A percentile compares a stretch with the other conserved stretches of the same genome.
phyloP scores from a whole-genome alignment of 2,113 vertebrate genomes.

The Callocephalon fimbriatum region DNA sequence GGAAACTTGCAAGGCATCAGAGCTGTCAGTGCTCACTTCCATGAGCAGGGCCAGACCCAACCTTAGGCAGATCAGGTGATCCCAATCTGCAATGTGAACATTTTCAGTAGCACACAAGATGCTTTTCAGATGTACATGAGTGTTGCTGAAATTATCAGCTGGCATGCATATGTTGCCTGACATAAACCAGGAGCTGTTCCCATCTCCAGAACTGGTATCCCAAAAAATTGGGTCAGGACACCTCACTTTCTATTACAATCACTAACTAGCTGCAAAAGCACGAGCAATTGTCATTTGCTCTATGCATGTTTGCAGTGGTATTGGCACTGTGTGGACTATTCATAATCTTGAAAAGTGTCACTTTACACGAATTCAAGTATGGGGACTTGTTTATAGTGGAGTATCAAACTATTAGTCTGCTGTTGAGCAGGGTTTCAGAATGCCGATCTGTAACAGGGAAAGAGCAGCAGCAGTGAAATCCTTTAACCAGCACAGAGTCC shows the following conservation, averaged over 20 bases:
- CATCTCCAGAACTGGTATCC: background rate
- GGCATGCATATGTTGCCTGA: background rate
- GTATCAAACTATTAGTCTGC: background rate
- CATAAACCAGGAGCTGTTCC: background rate
- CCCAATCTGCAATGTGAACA: fast-evolving
- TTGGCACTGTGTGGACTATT: background rate
- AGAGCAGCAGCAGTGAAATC: background rate
- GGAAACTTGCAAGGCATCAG: background rate
- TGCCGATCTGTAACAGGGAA: background rate
- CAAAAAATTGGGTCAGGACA: background rate
- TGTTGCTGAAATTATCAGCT: background rate
- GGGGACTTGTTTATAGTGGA: background rate
- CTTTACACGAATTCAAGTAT: background rate
- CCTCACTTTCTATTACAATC: background rate
- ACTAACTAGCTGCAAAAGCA: background rate
- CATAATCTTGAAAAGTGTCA: background rate
- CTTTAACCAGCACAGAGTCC: background rate
- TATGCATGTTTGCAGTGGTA: background rate
- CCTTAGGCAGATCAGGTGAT: background rate
- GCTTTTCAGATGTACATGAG: background rate
- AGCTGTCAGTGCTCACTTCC: background rate
- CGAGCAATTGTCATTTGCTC: background rate
- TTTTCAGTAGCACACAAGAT: background rate
- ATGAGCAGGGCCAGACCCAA: background rate
- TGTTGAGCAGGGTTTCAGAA: background rate